Evolutionary conservation across 2,797 vertebrate genomes (phyloP).

Genomic region (Eleutherodactylus coqui): DNA sequence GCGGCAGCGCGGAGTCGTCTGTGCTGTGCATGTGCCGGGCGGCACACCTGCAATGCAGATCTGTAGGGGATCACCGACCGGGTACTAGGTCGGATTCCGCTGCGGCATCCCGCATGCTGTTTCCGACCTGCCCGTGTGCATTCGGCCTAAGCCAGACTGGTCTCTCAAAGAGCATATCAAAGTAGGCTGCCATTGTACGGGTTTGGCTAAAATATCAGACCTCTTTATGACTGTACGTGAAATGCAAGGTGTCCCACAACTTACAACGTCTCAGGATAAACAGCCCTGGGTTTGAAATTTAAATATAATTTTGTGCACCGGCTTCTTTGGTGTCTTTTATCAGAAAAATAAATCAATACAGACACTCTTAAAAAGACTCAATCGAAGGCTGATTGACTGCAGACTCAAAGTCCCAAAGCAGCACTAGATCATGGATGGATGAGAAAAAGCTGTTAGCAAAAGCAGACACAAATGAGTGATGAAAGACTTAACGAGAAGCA

Average conservation of each 20-base stretch:
- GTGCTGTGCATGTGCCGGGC: too few species aligned
- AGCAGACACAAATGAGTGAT: constrained; percentile 50
- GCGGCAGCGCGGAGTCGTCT: too few species aligned
- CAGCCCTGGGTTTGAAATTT: not conserved
- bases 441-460: constrained; percentile 45
- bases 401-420: constrained; percentile 40
- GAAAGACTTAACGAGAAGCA: constrained; percentile 28
- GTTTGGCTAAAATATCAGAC: not conserved
- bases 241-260: not conserved
- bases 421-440: constrained; percentile 43
- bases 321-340: constrained; percentile 11
- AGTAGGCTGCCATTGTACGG: constrained; percentile 7
- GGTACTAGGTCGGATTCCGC: too few species aligned
- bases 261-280: constrained; percentile 6
- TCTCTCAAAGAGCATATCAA: constrained; percentile 11
- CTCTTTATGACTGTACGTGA: constrained; percentile 10
- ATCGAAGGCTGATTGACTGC: constrained; percentile 46
- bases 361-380: constrained; percentile 48
- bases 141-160: constrained; percentile 6
- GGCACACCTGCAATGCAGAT: too few species aligned
- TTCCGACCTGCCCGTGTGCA: too few species aligned
- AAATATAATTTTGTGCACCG: constrained; percentile 36
- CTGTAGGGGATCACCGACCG: too few species aligned
- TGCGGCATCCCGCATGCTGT: too few species aligned
- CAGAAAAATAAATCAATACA: constrained; percentile 42